phyloP scores from a whole-genome alignment of 2,888 invertebrate genomes.

The Ischnus inquisitorius region DNA sequence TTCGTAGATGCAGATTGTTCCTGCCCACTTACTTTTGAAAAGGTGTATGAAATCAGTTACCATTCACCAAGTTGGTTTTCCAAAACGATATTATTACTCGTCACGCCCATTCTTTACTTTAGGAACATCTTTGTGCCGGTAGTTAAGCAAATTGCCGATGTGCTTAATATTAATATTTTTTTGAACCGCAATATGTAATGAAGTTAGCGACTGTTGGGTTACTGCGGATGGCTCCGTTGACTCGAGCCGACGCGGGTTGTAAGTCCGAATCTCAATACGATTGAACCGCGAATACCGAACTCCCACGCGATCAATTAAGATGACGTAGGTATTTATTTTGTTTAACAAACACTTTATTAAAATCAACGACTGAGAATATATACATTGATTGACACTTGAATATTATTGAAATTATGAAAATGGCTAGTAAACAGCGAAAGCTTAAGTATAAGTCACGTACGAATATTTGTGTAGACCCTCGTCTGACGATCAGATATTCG shows the following conservation, averaged over 20 bases:
- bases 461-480: not conserved
- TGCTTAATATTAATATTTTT: too few species aligned
- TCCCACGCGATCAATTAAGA: conserved; percentile 1
- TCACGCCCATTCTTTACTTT: too few species aligned
- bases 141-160: too few species aligned
- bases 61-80: too few species aligned
- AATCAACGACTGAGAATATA: not conserved
- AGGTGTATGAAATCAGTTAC: too few species aligned
- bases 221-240: conserved; percentile 7
- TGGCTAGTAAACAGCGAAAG: not conserved
- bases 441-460: not conserved
- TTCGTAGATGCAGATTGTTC: too few species aligned
- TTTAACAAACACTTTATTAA: not conserved
- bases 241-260: conserved; percentile 9
- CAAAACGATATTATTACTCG: too few species aligned
- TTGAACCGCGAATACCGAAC: not conserved
- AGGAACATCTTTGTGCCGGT: too few species aligned
- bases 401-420: not conserved
- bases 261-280: conserved; percentile 10
- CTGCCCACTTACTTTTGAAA: too few species aligned
- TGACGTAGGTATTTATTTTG: not conserved
- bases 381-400: not conserved
- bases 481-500: not conserved
- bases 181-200: too few species aligned
- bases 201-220: not conserved